Conservation (phyloP, 2,113 vertebrate species). For the Pterocles burchelli region DNA sequence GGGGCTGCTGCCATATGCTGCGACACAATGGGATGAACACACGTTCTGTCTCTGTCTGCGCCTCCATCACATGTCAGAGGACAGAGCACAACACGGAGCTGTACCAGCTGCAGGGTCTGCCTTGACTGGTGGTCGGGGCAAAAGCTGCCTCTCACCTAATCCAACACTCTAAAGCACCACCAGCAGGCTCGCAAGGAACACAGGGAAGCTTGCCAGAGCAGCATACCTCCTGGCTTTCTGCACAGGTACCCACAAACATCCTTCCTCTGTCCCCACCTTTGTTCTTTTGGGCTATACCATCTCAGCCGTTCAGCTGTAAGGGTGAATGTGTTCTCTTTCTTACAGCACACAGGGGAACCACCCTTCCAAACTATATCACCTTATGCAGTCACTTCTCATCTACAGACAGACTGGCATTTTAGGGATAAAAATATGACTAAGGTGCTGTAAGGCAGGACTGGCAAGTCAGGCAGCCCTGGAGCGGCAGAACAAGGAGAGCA, state of each 20-base stretch:
- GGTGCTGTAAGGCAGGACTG: background rate
- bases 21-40: background rate
- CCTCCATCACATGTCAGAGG: background rate
- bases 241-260: background rate
- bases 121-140: background rate
- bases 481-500: background rate
- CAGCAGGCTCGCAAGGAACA: background rate
- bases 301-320: background rate
- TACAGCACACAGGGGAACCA: background rate
- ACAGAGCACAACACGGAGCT: background rate
- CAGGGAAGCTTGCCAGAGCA: background rate
- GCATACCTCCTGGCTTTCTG: background rate
- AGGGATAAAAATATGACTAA: background rate
- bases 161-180: background rate
- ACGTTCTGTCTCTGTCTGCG: background rate
- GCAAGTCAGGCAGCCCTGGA: background rate
- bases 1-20: background rate
- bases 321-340: background rate
- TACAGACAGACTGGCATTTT: background rate
- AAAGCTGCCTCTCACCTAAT: background rate
- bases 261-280: background rate
- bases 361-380: background rate
- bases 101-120: background rate
- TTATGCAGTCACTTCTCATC: background rate
- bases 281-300: background rate